Conservation (phyloP, 2,888 invertebrate genomes). For the Watsonalla cultraria region DNA sequence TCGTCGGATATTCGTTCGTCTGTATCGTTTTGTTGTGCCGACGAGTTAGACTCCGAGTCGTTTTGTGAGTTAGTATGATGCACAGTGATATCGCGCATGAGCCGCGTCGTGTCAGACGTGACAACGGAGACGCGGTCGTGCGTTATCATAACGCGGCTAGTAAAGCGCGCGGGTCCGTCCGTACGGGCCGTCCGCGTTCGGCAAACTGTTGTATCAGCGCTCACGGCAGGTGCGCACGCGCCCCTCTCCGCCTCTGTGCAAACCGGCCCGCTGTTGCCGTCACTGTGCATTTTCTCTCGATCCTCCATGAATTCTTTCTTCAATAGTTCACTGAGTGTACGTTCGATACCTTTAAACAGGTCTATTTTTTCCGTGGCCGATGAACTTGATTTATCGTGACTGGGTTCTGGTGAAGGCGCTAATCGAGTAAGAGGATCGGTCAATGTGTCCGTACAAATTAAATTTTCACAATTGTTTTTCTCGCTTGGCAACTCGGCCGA, state of each 20-base stretch:
- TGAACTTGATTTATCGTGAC: conserved; percentile 35
- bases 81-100: conserved; percentile 82
- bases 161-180: conserved; percentile 85
- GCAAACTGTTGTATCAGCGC: conserved; percentile 57
- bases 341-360: conserved; percentile 74
- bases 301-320: conserved; percentile 76
- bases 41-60: conserved; percentile 49
- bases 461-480: conserved; percentile 32
- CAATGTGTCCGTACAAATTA: conserved; percentile 35
- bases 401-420: conserved; percentile 57
- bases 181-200: conserved; percentile 75
- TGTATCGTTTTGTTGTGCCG: conserved; percentile 52
- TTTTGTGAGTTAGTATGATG: conserved; percentile 82
- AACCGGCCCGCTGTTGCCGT: conserved; percentile 60
- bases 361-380: conserved; percentile 62
- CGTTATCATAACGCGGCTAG: conserved; percentile 94
- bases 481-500: conserved; percentile 50
- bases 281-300: conserved; percentile 64
- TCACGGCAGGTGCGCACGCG: conserved; percentile 70
- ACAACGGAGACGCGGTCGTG: conserved; percentile 88
- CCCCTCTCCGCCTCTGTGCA: conserved; percentile 63
- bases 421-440: conserved; percentile 43
- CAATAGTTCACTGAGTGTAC: conserved; percentile 75
- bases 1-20: conserved; percentile 68
- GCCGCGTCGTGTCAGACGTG: conserved; percentile 86